phyloP scores from a whole-genome alignment of 2,113 vertebrate genomes.

The Megaleporinus macrocephalus region DNA sequence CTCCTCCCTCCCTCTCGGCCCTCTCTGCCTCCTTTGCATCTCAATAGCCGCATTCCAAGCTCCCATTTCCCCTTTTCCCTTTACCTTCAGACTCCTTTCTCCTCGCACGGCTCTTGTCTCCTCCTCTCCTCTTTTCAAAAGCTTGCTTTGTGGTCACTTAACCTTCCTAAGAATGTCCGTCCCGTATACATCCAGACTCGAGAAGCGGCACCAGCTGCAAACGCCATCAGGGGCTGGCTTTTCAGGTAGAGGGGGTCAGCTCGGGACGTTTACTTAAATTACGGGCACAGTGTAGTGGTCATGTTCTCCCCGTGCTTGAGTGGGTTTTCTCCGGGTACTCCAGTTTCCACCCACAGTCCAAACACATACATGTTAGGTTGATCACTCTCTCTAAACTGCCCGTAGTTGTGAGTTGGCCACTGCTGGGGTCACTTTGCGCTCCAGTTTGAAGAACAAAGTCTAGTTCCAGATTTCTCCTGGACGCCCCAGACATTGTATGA shows the following conservation, averaged over 20 bases:
- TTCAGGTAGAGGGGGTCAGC: background rate
- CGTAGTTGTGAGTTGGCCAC: too few species aligned
- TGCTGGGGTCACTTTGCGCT: too few species aligned
- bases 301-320: too few species aligned
- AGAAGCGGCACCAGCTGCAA: too few species aligned
- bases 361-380: too few species aligned
- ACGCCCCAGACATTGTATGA: too few species aligned
- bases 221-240: background rate
- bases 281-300: background rate
- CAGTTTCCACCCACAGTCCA: too few species aligned
- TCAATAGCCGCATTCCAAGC: constrained; percentile 41
- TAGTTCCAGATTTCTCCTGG: too few species aligned
- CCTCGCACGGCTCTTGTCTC: background rate
- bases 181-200: background rate
- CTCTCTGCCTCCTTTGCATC: constrained; percentile 49
- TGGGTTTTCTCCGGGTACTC: too few species aligned
- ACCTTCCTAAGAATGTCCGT: constrained; percentile 21
- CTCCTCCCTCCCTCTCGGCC: background rate
- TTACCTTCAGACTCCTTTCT: constrained; percentile 17
- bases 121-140: background rate
- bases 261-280: background rate
- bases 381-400: too few species aligned
- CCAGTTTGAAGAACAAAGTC: too few species aligned
- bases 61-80: constrained; percentile 35
- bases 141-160: constrained; percentile 16